phyloP scores from a whole-genome alignment of 2,888 invertebrate genomes.

The Amphipoea oculea region DNA sequence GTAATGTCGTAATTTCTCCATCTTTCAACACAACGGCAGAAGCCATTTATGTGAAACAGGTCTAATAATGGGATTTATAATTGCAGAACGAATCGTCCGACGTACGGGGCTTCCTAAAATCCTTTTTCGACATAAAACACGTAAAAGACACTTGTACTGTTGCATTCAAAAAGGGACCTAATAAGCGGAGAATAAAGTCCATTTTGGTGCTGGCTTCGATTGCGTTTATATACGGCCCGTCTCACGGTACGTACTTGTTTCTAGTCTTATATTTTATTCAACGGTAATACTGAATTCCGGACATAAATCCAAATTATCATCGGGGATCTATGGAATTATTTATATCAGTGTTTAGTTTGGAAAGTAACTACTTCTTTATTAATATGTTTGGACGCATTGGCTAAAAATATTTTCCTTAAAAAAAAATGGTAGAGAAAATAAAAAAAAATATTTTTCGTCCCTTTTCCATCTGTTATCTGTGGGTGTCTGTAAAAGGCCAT shows the following conservation, averaged over 20 bases:
- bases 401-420: not conserved
- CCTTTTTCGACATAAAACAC: constrained; percentile 89
- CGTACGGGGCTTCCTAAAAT: constrained; percentile 78
- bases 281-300: constrained; percentile 64
- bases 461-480: not conserved
- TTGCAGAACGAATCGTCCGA: constrained; percentile 75
- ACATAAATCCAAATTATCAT: constrained; percentile 66
- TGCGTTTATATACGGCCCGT: constrained; percentile 83
- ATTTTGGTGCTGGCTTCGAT: constrained; percentile 82
- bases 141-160: constrained; percentile 88
- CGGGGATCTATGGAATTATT: constrained; percentile 59
- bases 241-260: constrained; percentile 79
- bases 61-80: constrained; percentile 69
- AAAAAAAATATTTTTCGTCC: not conserved
- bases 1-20: not conserved
- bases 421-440: not conserved
- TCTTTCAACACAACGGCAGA: constrained; percentile 30
- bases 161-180: constrained; percentile 88
- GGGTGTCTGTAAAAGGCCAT: no score
- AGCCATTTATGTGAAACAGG: constrained; percentile 39
- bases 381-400: constrained; percentile 14
- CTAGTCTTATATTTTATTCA: constrained; percentile 71
- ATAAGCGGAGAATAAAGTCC: constrained; percentile 80
- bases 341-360: constrained; percentile 51
- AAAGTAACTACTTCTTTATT: constrained; percentile 22